These are phyloP conservation scores for Netelia inedita DNA, from an alignment of 2,888 invertebrate species.

Conservation along the genomic window DNA sequence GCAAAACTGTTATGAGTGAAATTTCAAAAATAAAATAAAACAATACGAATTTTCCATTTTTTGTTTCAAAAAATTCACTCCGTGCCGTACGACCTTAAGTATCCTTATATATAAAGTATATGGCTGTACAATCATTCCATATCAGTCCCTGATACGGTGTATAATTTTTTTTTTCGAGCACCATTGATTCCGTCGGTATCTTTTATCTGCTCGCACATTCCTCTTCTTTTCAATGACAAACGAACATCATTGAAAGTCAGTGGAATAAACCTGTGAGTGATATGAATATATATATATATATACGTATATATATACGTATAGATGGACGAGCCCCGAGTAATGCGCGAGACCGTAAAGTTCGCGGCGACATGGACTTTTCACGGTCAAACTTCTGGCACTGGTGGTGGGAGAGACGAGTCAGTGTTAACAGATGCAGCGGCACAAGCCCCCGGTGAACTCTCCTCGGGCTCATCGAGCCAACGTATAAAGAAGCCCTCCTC, in stretches of 20 bases:
- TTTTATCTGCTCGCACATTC: constrained; percentile 15
- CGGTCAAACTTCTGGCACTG: constrained; percentile 54
- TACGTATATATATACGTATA: neutral
- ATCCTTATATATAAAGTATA: neutral
- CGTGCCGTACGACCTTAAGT: no score
- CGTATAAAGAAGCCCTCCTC: constrained; percentile 80
- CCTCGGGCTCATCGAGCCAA: constrained; percentile 30
- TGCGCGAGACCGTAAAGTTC: constrained; percentile 38
- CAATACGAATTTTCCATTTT: no score
- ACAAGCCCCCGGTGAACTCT: constrained; percentile 22
- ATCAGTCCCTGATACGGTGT: neutral
- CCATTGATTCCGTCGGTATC: constrained; percentile 21
- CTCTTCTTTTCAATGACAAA: constrained; percentile 49
- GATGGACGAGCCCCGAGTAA: neutral
- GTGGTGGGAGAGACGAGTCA: constrained; percentile 50
- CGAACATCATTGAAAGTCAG: constrained; percentile 37
- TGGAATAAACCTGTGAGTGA: constrained; percentile 14
- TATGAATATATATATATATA: neutral
- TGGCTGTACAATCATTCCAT: neutral
- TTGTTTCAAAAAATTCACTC: no score
- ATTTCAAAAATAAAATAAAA: no score
- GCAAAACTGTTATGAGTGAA: no score
- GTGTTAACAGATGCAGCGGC: constrained; percentile 60
- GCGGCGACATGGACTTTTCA: constrained; percentile 53
- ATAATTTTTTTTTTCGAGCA: constrained; percentile 10